Conservation (phyloP, 2,113 vertebrate genomes). For the Lipophrys pholis region DNA sequence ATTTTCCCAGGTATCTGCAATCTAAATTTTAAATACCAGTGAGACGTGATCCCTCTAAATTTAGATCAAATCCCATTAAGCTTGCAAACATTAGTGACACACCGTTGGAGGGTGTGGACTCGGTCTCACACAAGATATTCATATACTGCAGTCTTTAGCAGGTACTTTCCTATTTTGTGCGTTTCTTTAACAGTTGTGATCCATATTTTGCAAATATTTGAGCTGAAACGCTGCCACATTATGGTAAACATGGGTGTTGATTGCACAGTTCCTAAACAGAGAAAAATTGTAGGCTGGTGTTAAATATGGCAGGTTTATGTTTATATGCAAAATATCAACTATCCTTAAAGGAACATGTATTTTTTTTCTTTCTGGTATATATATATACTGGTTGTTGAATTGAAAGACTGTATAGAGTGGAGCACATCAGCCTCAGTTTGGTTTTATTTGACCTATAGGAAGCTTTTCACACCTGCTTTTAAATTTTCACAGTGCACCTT, state of each 20-base stretch:
- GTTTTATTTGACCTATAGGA: conserved; percentile 67
- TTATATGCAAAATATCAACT: not conserved
- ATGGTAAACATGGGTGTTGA: not conserved
- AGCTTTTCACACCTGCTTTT: conserved; percentile 71
- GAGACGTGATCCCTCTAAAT: conserved; percentile 76
- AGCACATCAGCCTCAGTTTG: conserved; percentile 31
- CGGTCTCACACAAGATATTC: conserved; percentile 37
- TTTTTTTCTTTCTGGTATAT: not conserved
- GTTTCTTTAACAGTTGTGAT: not conserved
- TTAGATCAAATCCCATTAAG: conserved; percentile 83
- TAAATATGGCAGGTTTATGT: not conserved
- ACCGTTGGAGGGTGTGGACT: conserved; percentile 53
- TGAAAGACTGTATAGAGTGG: conserved; percentile 21
- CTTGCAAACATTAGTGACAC: conserved; percentile 69
- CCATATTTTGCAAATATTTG: conserved; percentile 12
- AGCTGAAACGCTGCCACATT: not conserved
- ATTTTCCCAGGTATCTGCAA: conserved; percentile 80
- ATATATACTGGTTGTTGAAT: not conserved
- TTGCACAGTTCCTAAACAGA: not conserved
- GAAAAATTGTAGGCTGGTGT: not conserved
- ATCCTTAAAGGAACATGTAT: not conserved
- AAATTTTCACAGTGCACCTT: conserved; percentile 63
- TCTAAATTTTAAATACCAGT: conserved; percentile 73
- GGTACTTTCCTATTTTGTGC: conserved; percentile 22
- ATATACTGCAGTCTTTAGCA: conserved; percentile 19